A percentile compares a stretch with the other conserved stretches of the same genome.
phyloP scores from a whole-genome alignment of 2,113 vertebrate genomes.

The Cyprinodon variegatus region DNA sequence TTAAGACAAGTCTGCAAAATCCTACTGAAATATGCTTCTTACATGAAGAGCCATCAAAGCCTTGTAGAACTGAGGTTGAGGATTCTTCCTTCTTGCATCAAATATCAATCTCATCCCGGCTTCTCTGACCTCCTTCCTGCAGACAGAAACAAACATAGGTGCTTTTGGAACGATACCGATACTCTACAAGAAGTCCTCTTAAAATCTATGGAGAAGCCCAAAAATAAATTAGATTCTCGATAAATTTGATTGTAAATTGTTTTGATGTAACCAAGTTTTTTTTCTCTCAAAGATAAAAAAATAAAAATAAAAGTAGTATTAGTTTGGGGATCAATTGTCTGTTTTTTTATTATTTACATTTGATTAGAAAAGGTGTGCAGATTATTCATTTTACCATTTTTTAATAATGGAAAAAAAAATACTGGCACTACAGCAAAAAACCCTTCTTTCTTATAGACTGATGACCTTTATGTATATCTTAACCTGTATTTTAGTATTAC shows the following conservation, averaged over 20 bases:
- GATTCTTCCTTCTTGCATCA: constrained; percentile 83
- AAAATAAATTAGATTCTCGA: background rate
- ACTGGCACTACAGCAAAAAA: too few relatives aligned
- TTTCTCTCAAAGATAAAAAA: background rate
- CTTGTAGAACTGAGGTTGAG: constrained; percentile 72
- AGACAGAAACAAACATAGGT: constrained; percentile 3
- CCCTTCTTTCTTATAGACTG: too few relatives aligned
- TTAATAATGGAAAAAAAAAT: too few relatives aligned
- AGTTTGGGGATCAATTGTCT: background rate
- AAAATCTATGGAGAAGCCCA: background rate
- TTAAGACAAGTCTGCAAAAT: constrained; percentile 1
- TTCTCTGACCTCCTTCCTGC: constrained; percentile 80
- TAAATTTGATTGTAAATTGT: background rate
- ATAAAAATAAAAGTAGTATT: too few relatives aligned
- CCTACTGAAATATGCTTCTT: constrained; percentile 18
- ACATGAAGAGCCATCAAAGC: constrained; percentile 87
- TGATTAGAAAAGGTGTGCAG: background rate
- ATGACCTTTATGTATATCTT: too few relatives aligned
- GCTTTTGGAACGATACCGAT: background rate
- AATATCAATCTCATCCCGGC: constrained; percentile 82
- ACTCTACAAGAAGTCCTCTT: background rate
- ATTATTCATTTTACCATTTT: background rate
- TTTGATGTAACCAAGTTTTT: background rate
- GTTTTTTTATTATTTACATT: background rate
- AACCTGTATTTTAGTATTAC: too few relatives aligned